Evolutionary conservation across 2,797 vertebrate genomes (phyloP).

Genomic region (Carcharodon carcharias): DNA sequence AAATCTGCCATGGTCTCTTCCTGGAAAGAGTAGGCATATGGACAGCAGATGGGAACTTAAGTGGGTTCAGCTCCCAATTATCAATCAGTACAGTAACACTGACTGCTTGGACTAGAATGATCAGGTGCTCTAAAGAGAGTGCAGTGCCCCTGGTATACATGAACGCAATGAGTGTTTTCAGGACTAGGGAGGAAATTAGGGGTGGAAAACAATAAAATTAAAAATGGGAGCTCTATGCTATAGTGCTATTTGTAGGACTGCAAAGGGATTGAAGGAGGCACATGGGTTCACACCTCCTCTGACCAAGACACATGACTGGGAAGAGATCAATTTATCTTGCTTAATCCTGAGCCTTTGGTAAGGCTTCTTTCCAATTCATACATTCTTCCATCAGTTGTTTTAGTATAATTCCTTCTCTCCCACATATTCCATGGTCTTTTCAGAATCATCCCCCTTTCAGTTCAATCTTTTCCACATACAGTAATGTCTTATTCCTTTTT

Average conservation of each 20-base stretch:
- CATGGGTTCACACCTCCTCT: background rate
- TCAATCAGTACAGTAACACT: background rate
- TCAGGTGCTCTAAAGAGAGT: background rate
- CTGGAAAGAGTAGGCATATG: background rate
- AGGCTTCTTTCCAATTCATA: too few species aligned
- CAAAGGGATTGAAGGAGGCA: background rate
- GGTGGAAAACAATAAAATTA: background rate
- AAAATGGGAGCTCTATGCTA: background rate
- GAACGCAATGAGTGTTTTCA: background rate
- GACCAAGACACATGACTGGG: background rate
- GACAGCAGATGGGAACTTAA: background rate
- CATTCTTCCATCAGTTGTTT: too few species aligned
- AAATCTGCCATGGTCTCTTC: background rate
- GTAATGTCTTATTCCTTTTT: background rate
- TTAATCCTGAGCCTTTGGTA: background rate
- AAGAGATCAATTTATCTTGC: background rate
- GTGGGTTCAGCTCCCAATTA: background rate
- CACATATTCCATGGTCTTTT: background rate
- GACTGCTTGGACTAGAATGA: background rate
- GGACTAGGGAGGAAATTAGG: background rate
- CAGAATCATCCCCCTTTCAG: background rate
- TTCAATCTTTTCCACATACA: background rate
- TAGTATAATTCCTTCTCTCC: too few species aligned
- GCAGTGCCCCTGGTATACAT: too few species aligned
- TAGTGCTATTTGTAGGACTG: background rate